A percentile compares a stretch with the other conserved stretches of the same genome.
Conservation (phyloP, 2,113 vertebrate species). For the Setophaga coronata region DNA sequence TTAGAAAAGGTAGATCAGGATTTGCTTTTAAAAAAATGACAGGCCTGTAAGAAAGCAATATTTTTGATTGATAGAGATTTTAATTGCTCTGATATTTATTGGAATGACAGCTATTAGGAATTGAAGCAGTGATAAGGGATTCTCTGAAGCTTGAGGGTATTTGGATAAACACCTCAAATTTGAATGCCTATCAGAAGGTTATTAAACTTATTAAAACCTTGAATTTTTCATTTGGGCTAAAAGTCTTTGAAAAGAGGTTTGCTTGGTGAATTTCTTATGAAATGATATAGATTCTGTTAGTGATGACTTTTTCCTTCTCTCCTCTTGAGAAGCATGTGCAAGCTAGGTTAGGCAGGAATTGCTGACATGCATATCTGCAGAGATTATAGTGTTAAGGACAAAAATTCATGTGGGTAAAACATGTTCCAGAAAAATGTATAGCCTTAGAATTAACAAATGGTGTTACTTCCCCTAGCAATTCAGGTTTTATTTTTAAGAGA, state of each 20-base stretch:
- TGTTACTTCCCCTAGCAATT: conserved; percentile 12
- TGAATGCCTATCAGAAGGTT: conserved; percentile 53
- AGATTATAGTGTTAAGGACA: background rate
- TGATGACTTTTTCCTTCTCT: background rate
- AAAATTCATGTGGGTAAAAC: conserved; percentile 25
- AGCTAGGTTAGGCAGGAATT: background rate
- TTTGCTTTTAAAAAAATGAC: conserved; percentile 76
- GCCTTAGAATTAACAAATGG: conserved; percentile 27
- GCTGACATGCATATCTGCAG: background rate
- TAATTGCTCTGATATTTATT: conserved; percentile 62
- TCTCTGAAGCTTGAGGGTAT: conserved; percentile 63
- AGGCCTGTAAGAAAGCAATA: conserved; percentile 57
- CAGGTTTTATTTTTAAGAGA: conserved; percentile 31
- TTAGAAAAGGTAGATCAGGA: conserved; percentile 76
- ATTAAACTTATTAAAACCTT: conserved; percentile 62
- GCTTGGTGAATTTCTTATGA: conserved; percentile 28
- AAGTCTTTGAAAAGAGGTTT: conserved; percentile 50
- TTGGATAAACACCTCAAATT: conserved; percentile 66
- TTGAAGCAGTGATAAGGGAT: conserved; percentile 35
- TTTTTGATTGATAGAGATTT: conserved; percentile 46
- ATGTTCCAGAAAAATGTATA: background rate
- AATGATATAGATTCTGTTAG: background rate
- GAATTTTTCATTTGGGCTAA: conserved; percentile 49
- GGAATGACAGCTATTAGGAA: conserved; percentile 62
- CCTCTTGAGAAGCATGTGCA: background rate